Conservation (phyloP, 1,140 invertebrate species). For the Sesamia nonagrioides region DNA sequence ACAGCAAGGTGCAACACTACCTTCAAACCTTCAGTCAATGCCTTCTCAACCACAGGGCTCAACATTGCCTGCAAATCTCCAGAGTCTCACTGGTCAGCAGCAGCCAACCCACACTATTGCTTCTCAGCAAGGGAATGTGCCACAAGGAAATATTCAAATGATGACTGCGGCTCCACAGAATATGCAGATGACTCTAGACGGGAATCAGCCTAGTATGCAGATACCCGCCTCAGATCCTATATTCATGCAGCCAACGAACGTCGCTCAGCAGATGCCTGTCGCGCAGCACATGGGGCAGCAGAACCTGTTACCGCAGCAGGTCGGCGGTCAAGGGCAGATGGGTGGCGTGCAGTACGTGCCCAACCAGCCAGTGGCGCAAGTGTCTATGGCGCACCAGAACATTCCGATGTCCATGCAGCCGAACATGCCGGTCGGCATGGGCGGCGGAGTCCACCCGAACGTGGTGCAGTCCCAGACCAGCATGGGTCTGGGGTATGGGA, state of each 20-base stretch:
- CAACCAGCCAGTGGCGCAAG: slow-evolving; percentile 81
- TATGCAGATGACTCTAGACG: slow-evolving; percentile 87
- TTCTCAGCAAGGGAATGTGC: slow-evolving; percentile 87
- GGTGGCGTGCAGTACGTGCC: slow-evolving; percentile 83
- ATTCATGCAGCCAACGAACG: slow-evolving; percentile 83
- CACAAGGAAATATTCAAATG: slow-evolving; percentile 88
- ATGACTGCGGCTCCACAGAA: slow-evolving; percentile 87
- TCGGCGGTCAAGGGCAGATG: slow-evolving; percentile 79
- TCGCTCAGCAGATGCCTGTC: slow-evolving; percentile 83
- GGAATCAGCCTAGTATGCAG: slow-evolving; percentile 86
- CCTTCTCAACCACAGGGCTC: slow-evolving; percentile 86
- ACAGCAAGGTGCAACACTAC: slow-evolving; percentile 85
- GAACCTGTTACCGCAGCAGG: slow-evolving; percentile 81
- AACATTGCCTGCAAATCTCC: slow-evolving; percentile 88
- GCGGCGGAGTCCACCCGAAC: slow-evolving; percentile 79
- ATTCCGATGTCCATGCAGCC: slow-evolving; percentile 87
- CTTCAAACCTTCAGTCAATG: slow-evolving; percentile 84
- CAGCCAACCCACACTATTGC: slow-evolving; percentile 82
- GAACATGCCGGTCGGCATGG: slow-evolving; percentile 81
- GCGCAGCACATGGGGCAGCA: slow-evolving; percentile 81
- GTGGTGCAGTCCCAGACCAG: slow-evolving; percentile 85
- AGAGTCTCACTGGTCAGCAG: slow-evolving; percentile 84
- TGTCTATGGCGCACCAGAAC: slow-evolving; percentile 82
- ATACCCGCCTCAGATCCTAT: slow-evolving; percentile 86
- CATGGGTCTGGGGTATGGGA: slow-evolving; percentile 82